These are phyloP conservation scores for Microctenopoma steveboyesi DNA, from an alignment of 2,797 vertebrate genomes.

Conservation along the genomic window DNA sequence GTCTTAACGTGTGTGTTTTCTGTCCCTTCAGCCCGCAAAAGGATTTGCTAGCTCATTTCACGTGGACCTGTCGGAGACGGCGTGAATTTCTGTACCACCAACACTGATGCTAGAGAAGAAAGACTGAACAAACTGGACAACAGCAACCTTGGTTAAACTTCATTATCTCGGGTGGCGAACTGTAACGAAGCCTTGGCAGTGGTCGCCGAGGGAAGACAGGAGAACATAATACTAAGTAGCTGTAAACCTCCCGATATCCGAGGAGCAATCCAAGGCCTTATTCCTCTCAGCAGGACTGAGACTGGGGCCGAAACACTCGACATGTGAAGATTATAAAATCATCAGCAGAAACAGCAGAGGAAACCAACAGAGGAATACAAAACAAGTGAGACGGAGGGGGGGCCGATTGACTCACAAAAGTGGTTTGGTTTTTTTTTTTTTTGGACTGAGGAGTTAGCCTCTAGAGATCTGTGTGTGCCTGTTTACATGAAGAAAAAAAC, in stretches of 20 bases:
- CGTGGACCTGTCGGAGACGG: slow-evolving; percentile 96
- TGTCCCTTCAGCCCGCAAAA: slow-evolving; percentile 94
- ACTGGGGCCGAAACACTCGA: slow-evolving; percentile 86
- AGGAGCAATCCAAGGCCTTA: slow-evolving; percentile 86
- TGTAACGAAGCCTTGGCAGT: slow-evolving; percentile 87
- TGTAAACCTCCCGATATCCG: slow-evolving; percentile 65
- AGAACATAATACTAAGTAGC: slow-evolving; percentile 79
- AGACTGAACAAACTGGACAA: slow-evolving; percentile 84
- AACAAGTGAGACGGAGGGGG: slow-evolving; percentile 22
- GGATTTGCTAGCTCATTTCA: slow-evolving; percentile 99
- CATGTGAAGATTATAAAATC: slow-evolving; percentile 63
- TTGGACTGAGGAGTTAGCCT: slow-evolving; percentile 75
- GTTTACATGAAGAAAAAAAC: slow-evolving; percentile 90
- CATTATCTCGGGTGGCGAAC: slow-evolving; percentile 91
- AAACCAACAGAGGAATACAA: slow-evolving; percentile 46
- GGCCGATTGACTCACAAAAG: slow-evolving; percentile 45
- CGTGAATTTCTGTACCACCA: slow-evolving; percentile 91
- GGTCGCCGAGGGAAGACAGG: slow-evolving; percentile 80
- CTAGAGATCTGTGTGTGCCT: slow-evolving; percentile 96
- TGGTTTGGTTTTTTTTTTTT: slow-evolving; percentile 20
- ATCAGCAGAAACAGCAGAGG: slow-evolving; percentile 60
- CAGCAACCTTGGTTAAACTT: slow-evolving; percentile 89
- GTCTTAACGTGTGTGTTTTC: slow-evolving; percentile 79
- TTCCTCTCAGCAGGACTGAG: slow-evolving; percentile 99
- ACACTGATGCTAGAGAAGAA: slow-evolving; percentile 68